Conservation (phyloP, 2,888 invertebrate genomes). For the Idaea biselata region DNA sequence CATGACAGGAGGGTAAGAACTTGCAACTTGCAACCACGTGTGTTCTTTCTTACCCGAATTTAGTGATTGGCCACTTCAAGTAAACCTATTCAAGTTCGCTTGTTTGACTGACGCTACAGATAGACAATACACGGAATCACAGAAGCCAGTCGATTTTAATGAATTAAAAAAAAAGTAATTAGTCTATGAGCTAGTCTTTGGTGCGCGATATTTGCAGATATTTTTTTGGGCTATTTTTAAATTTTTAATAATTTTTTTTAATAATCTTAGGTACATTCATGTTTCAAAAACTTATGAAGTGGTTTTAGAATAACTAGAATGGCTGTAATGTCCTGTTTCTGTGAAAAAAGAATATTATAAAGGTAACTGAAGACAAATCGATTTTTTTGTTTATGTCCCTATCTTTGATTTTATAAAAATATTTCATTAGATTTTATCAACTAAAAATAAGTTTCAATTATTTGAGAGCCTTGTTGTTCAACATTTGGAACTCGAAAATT, state of each 20-base stretch:
- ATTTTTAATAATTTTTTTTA: neutral
- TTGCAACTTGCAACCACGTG: too few species aligned
- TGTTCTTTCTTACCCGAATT: too few species aligned
- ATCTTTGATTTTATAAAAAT: neutral
- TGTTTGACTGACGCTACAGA: too few species aligned
- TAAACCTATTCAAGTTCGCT: too few species aligned
- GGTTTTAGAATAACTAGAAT: conserved; percentile 21
- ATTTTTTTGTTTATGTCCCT: conserved; percentile 35
- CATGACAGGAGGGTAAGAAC: too few species aligned
- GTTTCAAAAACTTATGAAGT: conserved; percentile 19
- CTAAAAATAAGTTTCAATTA: neutral
- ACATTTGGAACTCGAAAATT: too few species aligned
- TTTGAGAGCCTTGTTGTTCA: neutral
- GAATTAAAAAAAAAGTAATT: neutral
- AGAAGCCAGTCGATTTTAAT: neutral
- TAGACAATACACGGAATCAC: too few species aligned
- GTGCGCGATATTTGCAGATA: neutral
- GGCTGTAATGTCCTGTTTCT: conserved; percentile 44
- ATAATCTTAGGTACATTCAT: neutral
- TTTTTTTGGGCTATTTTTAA: conserved; percentile 2
- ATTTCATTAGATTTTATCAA: neutral
- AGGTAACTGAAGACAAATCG: conserved; percentile 40
- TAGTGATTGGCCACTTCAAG: too few species aligned
- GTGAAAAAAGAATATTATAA: conserved; percentile 39
- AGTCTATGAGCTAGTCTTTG: neutral